A percentile compares a stretch with the other conserved stretches of the same genome.
Evolutionary conservation across 2,888 invertebrate genomes (phyloP).

Genomic region (Cremastobaeus sp.): DNA sequence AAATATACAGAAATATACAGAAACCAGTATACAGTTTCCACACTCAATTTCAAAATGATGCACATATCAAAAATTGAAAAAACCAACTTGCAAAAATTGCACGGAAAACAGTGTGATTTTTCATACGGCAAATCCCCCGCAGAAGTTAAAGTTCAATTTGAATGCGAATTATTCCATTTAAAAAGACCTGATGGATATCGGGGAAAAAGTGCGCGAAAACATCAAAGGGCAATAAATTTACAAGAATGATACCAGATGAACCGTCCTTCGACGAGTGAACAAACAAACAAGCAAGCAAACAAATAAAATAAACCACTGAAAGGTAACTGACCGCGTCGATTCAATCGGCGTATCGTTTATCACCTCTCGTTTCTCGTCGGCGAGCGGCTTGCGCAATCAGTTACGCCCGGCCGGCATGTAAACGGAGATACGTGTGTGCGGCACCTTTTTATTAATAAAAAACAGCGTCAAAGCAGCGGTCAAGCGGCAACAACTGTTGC

Average conservation of each 20-base stretch:
- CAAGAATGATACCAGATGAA: slow-evolving; percentile 28
- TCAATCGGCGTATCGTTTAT: slow-evolving; percentile 51
- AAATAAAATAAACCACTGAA: slow-evolving; percentile 38
- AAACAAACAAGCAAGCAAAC: slow-evolving; percentile 38
- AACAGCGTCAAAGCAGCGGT: neutral
- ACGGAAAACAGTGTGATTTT: too few species aligned
- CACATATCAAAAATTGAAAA: too few species aligned
- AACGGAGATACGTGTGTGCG: slow-evolving; percentile 32
- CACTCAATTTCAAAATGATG: too few species aligned
- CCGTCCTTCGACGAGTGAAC: slow-evolving; percentile 19
- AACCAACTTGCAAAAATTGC: too few species aligned
- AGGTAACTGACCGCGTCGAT: slow-evolving; percentile 56
- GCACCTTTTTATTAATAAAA: slow-evolving; percentile 45
- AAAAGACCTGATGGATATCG: neutral
- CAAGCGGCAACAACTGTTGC: slow-evolving; percentile 18
- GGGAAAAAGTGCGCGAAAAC: neutral
- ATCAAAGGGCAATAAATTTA: slow-evolving; percentile 29
- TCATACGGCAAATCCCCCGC: too few species aligned
- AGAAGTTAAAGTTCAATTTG: too few species aligned
- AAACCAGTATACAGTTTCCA: too few species aligned
- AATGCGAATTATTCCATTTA: neutral
- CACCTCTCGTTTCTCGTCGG: slow-evolving; percentile 45
- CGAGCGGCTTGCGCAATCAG: slow-evolving; percentile 41
- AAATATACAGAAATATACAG: too few species aligned
- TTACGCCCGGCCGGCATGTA: slow-evolving; percentile 31